These are phyloP conservation scores for Pseudomyrmex flavicornis DNA, from an alignment of 1,140 invertebrate genomes.

Conservation along the genomic window DNA sequence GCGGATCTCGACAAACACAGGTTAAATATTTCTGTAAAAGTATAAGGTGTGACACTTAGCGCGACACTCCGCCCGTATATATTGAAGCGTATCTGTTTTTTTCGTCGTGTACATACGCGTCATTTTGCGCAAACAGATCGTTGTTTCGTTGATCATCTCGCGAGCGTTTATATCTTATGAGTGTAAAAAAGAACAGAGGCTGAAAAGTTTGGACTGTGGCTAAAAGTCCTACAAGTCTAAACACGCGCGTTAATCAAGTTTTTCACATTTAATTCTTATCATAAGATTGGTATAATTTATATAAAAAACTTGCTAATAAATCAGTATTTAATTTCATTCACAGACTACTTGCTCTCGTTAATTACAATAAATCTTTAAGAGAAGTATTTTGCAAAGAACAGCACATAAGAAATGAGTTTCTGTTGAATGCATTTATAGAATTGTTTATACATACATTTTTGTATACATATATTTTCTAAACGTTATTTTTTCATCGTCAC, in stretches of 20 bases:
- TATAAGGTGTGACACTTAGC: conserved; percentile 83
- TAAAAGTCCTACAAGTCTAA: background rate
- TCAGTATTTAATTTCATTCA: background rate
- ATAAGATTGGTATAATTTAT: background rate
- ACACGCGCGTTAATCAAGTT: too few species aligned
- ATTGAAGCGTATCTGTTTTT: conserved; percentile 14
- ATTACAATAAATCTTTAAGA: background rate
- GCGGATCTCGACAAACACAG: conserved; percentile 69
- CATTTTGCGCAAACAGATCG: conserved; percentile 30
- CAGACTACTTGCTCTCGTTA: background rate
- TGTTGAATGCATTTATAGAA: background rate
- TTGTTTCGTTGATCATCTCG: conserved; percentile 1
- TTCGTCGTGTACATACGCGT: conserved; percentile 9
- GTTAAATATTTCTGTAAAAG: conserved; percentile 78
- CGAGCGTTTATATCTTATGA: conserved; percentile 57
- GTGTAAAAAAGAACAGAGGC: conserved; percentile 75
- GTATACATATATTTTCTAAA: too few species aligned
- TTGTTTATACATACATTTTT: background rate
- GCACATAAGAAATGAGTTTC: background rate
- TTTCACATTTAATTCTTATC: background rate
- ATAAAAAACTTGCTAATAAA: background rate
- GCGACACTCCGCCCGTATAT: conserved; percentile 47
- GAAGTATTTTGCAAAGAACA: conserved; percentile 7
- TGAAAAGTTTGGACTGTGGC: conserved; percentile 32
- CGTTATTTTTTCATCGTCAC: background rate